These are phyloP conservation scores for Magallana angulata DNA, from an alignment of 1,140 invertebrate genomes.

Conservation along the genomic window DNA sequence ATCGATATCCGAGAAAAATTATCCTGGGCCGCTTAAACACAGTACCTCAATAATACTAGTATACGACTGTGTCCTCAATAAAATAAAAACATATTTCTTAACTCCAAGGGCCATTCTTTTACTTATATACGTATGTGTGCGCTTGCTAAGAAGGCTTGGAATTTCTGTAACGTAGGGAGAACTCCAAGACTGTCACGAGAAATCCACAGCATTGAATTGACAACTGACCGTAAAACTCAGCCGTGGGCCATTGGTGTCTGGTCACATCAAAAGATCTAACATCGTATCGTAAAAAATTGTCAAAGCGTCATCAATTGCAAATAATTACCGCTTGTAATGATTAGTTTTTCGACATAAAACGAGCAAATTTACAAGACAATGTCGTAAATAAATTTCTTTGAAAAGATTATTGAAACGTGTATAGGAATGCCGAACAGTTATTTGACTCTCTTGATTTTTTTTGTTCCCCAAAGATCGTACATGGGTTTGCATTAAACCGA, in stretches of 20 bases:
- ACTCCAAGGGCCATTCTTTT: too few relatives aligned
- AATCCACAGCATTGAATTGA: neutral
- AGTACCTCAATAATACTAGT: too few relatives aligned
- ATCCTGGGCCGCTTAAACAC: too few relatives aligned
- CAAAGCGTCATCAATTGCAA: conserved; percentile 1
- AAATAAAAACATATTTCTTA: too few relatives aligned
- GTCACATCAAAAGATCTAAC: conserved; percentile 13
- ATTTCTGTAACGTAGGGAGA: too few relatives aligned
- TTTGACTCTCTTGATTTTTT: neutral
- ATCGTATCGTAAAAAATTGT: conserved; percentile 1
- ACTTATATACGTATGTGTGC: too few relatives aligned
- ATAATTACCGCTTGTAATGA: conserved; percentile 5
- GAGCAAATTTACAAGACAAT: conserved; percentile 1
- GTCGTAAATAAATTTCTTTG: conserved; percentile 35
- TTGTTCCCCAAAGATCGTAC: neutral
- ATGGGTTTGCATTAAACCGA: neutral
- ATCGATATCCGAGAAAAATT: too few relatives aligned
- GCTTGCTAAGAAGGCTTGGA: too few relatives aligned
- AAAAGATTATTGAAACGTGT: conserved; percentile 1
- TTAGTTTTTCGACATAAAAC: conserved; percentile 12
- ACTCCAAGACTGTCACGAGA: too few relatives aligned
- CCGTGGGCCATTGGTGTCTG: neutral
- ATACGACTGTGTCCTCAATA: too few relatives aligned
- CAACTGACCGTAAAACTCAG: neutral
- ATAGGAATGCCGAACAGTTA: neutral